Conservation (phyloP, 2,797 vertebrate genomes). For the Clamator glandarius region DNA sequence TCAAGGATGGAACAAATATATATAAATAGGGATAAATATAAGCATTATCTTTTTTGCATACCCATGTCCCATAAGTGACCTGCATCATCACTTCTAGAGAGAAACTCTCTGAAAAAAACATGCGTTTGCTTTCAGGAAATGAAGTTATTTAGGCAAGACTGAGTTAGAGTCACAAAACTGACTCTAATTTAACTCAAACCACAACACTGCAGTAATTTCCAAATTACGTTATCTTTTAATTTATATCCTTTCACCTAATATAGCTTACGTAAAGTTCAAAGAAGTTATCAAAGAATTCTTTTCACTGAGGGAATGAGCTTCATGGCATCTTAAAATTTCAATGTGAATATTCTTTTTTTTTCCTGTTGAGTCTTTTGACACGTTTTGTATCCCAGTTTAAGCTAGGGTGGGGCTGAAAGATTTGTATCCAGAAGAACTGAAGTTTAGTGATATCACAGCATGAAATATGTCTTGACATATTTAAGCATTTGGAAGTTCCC, state of each 20-base stretch:
- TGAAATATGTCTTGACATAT: background rate
- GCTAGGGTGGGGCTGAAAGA: background rate
- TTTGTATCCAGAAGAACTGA: background rate
- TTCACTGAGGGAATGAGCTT: background rate
- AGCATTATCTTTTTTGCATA: too few relatives aligned
- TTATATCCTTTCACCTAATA: background rate
- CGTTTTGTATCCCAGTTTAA: background rate
- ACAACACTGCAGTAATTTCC: background rate
- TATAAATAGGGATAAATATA: too few relatives aligned
- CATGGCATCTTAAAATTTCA: background rate
- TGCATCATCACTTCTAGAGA: too few relatives aligned
- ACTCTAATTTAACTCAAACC: too few relatives aligned
- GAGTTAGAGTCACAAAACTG: too few relatives aligned
- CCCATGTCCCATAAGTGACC: too few relatives aligned
- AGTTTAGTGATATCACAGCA: background rate
- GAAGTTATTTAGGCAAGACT: too few relatives aligned
- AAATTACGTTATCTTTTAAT: background rate
- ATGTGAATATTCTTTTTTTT: background rate
- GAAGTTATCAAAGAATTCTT: background rate
- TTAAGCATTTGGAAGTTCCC: conserved; percentile 8
- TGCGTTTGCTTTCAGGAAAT: too few relatives aligned
- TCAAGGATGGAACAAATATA: too few relatives aligned
- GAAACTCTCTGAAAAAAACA: too few relatives aligned
- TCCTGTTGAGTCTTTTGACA: background rate
- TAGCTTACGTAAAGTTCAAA: background rate